Percentiles rank a stretch among this genome's conserved stretches.
phyloP scores from a whole-genome alignment of 2,797 vertebrate genomes.

The Sebastes melanostomus region DNA sequence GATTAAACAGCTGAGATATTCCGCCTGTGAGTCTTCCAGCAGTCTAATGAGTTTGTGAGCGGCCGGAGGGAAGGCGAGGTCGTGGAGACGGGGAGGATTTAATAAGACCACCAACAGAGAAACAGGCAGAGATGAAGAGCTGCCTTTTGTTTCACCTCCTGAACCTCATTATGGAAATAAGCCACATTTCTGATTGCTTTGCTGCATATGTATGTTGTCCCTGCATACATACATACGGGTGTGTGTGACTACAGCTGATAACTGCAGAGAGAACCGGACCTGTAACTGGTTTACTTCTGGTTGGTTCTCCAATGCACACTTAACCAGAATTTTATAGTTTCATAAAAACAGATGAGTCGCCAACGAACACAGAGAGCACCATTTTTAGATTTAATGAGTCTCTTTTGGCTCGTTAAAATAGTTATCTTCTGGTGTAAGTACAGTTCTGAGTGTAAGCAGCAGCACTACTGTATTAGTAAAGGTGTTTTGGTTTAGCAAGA shows the following conservation, averaged over 20 bases:
- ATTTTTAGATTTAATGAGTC: slow-evolving; percentile 2
- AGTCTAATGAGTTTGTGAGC: slow-evolving; percentile 53
- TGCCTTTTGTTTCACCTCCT: slow-evolving; percentile 52
- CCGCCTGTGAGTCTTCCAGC: slow-evolving; percentile 9
- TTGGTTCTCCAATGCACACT: not conserved
- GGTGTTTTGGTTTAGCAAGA: not conserved
- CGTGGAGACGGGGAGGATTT: slow-evolving; percentile 48
- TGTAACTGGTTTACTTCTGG: not conserved
- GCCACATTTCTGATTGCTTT: slow-evolving; percentile 47
- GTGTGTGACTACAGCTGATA: not conserved
- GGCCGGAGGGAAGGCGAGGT: slow-evolving; percentile 37
- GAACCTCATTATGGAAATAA: slow-evolving; percentile 70
- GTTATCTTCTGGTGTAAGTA: not conserved
- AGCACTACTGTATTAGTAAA: not conserved
- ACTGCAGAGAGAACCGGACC: not conserved
- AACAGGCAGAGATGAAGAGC: slow-evolving; percentile 37
- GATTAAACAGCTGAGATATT: slow-evolving; percentile 29
- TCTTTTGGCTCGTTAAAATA: not conserved
- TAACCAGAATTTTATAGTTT: slow-evolving; percentile 4
- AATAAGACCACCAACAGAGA: slow-evolving; percentile 66
- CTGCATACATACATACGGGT: not conserved
- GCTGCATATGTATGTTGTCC: slow-evolving; percentile 38
- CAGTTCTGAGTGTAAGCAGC: not conserved
- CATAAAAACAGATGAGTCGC: slow-evolving; percentile 5
- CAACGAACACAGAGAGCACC: not conserved